These are phyloP conservation scores for Epinephelus moara DNA, from an alignment of 2,113 vertebrate genomes.

Conservation along the genomic window DNA sequence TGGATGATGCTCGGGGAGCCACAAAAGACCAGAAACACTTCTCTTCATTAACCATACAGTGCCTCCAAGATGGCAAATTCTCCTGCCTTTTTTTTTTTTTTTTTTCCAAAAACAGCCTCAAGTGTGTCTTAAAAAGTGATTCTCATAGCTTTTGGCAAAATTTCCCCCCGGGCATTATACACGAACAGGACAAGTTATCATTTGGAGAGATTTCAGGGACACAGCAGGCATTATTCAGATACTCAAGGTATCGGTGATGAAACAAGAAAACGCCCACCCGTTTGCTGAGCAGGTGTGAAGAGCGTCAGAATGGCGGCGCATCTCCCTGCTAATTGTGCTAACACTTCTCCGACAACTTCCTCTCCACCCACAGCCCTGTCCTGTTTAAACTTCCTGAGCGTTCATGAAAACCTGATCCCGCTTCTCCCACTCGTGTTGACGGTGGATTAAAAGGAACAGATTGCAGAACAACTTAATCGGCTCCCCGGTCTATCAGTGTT, in stretches of 20 bases:
- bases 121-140: constrained; percentile 41
- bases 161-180: constrained; percentile 58
- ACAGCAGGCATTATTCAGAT: constrained; percentile 24
- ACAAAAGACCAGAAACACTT: constrained; percentile 27
- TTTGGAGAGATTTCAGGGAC: constrained; percentile 33
- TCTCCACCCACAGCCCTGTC: constrained; percentile 60
- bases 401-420: constrained; percentile 41
- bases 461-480: constrained; percentile 50
- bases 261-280: constrained; percentile 36
- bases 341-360: constrained; percentile 66
- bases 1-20: constrained; percentile 25
- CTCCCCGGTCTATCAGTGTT: constrained; percentile 25
- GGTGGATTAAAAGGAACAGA: constrained; percentile 64
- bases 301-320: constrained; percentile 5
- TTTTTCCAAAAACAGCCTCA: constrained; percentile 20
- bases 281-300: constrained; percentile 58
- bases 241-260: constrained; percentile 41
- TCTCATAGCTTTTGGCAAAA: constrained; percentile 74
- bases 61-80: constrained; percentile 20
- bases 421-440: constrained; percentile 66
- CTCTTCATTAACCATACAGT: constrained; percentile 32
- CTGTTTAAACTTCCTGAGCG: constrained; percentile 54
- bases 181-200: not conserved
- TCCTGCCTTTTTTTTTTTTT: not conserved
- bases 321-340: constrained; percentile 63